These are phyloP conservation scores for Porites australiensis DNA, from an alignment of 64 coral and sea anemone species.

Conservation along the genomic window DNA sequence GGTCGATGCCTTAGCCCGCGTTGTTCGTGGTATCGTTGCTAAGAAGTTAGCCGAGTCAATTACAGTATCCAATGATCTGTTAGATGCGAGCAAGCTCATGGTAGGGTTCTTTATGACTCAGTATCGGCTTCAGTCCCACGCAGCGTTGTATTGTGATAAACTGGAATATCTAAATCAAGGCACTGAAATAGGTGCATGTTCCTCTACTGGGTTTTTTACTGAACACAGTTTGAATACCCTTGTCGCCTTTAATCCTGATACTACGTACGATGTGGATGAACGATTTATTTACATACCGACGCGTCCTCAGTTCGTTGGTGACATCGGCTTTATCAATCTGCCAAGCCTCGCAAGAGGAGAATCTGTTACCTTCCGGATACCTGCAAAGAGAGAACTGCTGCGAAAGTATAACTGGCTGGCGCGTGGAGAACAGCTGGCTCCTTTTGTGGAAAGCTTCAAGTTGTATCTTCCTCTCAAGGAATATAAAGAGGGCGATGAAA, in stretches of 20 bases:
- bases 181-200: neutral
- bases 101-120: constrained; percentile 59
- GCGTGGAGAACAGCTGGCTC: constrained; percentile 20
- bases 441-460: constrained; percentile 48
- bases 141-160: constrained; percentile 43
- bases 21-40: constrained; percentile 43
- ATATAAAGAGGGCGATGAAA: neutral
- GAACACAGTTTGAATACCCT: neutral
- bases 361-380: constrained; percentile 41
- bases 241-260: neutral
- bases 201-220: constrained; percentile 26
- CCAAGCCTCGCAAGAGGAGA: constrained; percentile 40
- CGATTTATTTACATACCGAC: constrained; percentile 56
- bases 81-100: constrained; percentile 40
- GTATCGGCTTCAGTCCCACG: constrained; percentile 49
- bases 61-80: constrained; percentile 5
- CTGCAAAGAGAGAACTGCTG: constrained; percentile 17
- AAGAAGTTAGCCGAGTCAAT: constrained; percentile 36
- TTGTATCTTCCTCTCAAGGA: constrained; percentile 54
- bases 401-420: constrained; percentile 41
- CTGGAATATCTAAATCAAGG: constrained; percentile 47
- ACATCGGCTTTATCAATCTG: constrained; percentile 41
- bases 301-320: constrained; percentile 4
- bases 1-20: constrained; percentile 40
- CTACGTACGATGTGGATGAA: neutral